phyloP scores from a whole-genome alignment of 2,113 vertebrate species.

The Vidua macroura region DNA sequence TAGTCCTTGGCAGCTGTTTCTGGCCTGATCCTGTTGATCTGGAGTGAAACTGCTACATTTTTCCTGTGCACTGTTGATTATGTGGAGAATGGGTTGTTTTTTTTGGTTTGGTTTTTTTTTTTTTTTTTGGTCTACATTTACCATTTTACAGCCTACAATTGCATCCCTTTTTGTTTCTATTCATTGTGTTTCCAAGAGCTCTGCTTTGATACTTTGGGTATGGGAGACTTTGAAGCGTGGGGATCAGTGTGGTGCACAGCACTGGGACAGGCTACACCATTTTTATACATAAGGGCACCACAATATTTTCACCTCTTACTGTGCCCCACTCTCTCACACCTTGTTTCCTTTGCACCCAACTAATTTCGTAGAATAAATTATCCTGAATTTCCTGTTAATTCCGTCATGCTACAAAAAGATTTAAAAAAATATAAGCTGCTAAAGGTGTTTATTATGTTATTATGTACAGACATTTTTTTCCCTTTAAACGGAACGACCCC shows the following conservation, averaged over 20 bases:
- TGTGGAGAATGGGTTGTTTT: not conserved
- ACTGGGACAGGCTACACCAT: not conserved
- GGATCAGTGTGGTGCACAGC: not conserved
- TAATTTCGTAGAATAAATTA: not conserved
- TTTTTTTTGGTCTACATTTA: not conserved
- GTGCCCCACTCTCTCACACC: not conserved
- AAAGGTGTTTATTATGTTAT: conserved; percentile 23
- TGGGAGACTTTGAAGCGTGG: not conserved
- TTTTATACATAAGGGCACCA: not conserved
- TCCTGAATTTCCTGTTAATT: not conserved
- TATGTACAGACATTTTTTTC: not conserved
- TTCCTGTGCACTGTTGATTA: not conserved
- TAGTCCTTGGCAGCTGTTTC: not conserved
- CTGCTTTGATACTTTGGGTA: not conserved
- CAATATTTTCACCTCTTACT: not conserved
- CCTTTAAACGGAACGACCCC: not conserved
- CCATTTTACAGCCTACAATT: not conserved
- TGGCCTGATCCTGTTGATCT: not conserved
- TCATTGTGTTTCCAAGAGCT: not conserved
- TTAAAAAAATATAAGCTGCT: not conserved
- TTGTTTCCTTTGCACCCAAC: not conserved
- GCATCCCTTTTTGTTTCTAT: not conserved
- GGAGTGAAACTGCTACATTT: not conserved
- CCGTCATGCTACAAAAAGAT: not conserved
- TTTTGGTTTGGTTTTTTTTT: not conserved